phyloP scores from a whole-genome alignment of 2,888 invertebrate genomes.

The Periphyllus acericola region DNA sequence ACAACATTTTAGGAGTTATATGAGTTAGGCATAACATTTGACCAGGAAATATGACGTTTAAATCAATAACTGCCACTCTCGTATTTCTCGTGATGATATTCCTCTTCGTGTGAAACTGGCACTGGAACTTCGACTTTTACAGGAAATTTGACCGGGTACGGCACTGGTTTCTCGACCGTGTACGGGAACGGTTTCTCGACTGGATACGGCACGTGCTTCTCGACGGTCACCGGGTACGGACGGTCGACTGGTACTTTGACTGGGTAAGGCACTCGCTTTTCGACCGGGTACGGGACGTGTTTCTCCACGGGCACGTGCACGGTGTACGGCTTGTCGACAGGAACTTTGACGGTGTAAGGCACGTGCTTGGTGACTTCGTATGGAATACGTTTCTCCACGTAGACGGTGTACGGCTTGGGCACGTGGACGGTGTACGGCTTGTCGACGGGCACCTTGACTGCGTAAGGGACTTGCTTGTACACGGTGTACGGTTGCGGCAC shows the following conservation, averaged over 20 bases:
- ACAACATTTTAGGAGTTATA: not conserved
- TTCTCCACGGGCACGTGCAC: conserved; percentile 71
- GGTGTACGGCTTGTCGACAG: conserved; percentile 68
- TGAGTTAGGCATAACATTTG: too few species aligned
- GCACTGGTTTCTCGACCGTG: conserved; percentile 77
- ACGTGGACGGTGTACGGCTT: conserved; percentile 69
- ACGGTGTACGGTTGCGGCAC: conserved; percentile 66
- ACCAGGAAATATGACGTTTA: not conserved
- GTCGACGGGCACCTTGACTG: conserved; percentile 72
- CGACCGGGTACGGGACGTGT: conserved; percentile 66
- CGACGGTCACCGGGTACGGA: conserved; percentile 73
- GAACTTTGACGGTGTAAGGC: conserved; percentile 68
- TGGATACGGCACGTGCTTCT: conserved; percentile 80
- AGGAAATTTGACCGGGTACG: conserved; percentile 77
- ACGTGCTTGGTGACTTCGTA: conserved; percentile 70
- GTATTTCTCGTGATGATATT: not conserved
- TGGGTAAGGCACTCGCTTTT: conserved; percentile 64
- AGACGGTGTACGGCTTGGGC: conserved; percentile 80
- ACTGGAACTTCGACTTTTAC: conserved; percentile 64
- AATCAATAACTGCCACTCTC: not conserved
- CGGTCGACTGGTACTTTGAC: conserved; percentile 76
- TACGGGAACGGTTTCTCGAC: conserved; percentile 73
- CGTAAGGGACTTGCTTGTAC: conserved; percentile 79
- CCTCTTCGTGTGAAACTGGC: conserved; percentile 61
- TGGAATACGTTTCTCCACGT: conserved; percentile 78